Percentiles rank a stretch among this genome's conserved stretches.
Evolutionary conservation across 1,140 invertebrate species (phyloP).

Genomic region (Cryptotermes secundus): DNA sequence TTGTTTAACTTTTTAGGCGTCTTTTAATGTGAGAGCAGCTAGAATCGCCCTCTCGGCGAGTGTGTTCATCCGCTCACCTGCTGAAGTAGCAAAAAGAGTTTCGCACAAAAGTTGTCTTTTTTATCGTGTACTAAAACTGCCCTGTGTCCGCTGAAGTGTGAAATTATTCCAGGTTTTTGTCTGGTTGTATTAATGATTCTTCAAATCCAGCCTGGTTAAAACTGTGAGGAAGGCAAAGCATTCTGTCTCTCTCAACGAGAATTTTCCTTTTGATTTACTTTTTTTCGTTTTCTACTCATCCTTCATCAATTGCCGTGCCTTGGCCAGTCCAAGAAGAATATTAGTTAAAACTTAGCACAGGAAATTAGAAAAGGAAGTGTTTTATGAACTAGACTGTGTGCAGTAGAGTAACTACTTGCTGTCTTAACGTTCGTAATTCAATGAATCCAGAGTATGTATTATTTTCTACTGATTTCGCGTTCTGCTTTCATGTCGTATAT

Average conservation of each 20-base stretch:
- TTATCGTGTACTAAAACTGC: background rate
- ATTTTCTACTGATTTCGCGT: no score
- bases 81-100: background rate
- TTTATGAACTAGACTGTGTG: background rate
- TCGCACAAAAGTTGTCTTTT: background rate
- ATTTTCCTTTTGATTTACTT: background rate
- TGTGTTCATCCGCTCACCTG: background rate
- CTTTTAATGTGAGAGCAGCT: no score
- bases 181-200: background rate
- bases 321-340: background rate
- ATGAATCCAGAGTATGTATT: no score
- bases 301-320: background rate
- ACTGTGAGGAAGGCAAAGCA: background rate
- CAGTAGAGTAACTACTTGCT: background rate
- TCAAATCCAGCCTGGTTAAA: background rate
- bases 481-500: no score
- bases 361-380: background rate
- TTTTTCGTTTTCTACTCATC: background rate
- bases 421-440: no score
- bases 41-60: background rate
- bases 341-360: background rate
- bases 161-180: conserved; percentile 3
- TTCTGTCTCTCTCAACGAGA: background rate
- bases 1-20: no score
- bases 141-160: background rate